Base-by-base conservation (phyloP, 1,140 invertebrate species). In the Neodiprion pinetum region DNA sequence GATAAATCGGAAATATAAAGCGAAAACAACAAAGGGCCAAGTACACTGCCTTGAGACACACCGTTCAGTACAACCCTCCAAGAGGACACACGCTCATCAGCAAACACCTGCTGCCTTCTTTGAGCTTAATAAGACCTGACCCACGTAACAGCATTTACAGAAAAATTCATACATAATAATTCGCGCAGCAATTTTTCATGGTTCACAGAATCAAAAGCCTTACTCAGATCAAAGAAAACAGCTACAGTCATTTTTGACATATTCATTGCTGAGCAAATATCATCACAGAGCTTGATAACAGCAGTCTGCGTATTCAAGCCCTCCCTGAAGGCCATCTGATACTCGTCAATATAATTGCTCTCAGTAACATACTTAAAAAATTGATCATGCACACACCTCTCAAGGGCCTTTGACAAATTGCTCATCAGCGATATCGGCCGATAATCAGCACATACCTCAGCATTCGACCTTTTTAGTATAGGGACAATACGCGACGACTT, bases 351-450 rank as follows among this genome's bases (percentile, higher is more conserved):
- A 9, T 10, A 23, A 23, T 14, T n/a, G 12, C 21, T 71, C 11
- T 28, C 9, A 23, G 50, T 53, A 9, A 71, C 21, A 49, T 71
- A 53, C 12, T 71, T 7, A 10, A 71, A 3, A 9, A 71, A 48
- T 53, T 71, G 70, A 71, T 71, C 70, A 71, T 71, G 70, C 10
- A 50, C 70, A 49, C 47, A 48, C 21, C 70, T 48, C n/a, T 71
- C 70, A 23, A 71, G 21, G 7, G 49, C 48, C 49, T 71, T 71
- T 9, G 70, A 71, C 9, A 48, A 48, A 7, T 28, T 53, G 17
- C 70, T 48, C 9, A 71, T 28, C 10, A 71, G 10, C 14, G 70
- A 71, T 49, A 71, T 71, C n/a, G 70, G 70, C 21, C 70, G 17
- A 71, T 49, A 71, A 53, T 71, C 50, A 53, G 50, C 10, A 53